A percentile compares a stretch with the other conserved stretches of the same genome.
phyloP scores from a whole-genome alignment of 2,888 invertebrate genomes.

The Thera britannica region DNA sequence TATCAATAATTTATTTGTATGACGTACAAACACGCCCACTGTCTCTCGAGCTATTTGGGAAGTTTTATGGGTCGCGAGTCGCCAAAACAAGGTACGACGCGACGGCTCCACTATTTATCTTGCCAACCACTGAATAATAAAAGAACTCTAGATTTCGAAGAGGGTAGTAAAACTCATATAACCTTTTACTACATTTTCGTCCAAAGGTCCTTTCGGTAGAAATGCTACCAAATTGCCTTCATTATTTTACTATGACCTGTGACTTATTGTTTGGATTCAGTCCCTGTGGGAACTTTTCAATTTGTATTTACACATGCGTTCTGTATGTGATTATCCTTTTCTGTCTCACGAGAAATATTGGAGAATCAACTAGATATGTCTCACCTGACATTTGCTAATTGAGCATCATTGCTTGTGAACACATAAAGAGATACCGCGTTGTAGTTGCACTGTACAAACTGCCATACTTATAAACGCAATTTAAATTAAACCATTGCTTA shows the following conservation, averaged over 20 bases:
- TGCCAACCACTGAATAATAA: constrained; percentile 53
- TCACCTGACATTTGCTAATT: no score
- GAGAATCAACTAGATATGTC: no score
- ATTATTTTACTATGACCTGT: background rate
- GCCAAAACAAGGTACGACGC: constrained; percentile 46
- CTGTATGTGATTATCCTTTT: no score
- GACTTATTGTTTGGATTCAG: background rate
- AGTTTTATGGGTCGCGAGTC: constrained; percentile 58
- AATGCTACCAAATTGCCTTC: background rate
- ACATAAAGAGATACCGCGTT: no score
- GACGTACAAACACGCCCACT: constrained; percentile 1
- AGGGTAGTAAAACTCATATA: constrained; percentile 29
- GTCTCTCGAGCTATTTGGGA: constrained; percentile 23
- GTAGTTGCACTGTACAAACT: no score
- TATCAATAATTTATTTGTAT: background rate
- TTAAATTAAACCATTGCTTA: no score
- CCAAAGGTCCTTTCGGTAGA: background rate
- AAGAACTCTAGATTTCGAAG: constrained; percentile 41
- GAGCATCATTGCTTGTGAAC: no score
- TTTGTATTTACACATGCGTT: no score
- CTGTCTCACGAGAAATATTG: no score
- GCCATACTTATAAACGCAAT: no score
- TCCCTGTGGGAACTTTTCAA: background rate
- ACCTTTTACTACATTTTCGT: constrained; percentile 31
- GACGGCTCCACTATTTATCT: constrained; percentile 49